These are phyloP conservation scores for Dicerorhinus sumatrensis DNA, from an alignment of 2,113 vertebrate species.

Conservation along the genomic window DNA sequence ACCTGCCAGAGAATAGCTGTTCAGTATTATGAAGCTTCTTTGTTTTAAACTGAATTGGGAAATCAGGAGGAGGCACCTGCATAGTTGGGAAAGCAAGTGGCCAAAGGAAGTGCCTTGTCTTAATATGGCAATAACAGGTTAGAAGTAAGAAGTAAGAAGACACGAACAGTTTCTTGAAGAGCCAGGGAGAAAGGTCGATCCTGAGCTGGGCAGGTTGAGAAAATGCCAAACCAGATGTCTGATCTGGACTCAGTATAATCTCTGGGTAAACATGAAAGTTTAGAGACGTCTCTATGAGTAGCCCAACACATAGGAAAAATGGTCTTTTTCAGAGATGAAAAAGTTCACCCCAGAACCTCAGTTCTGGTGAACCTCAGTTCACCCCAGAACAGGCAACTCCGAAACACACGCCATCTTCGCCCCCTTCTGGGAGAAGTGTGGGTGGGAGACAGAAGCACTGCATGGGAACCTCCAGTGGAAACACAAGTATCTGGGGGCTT, in stretches of 20 bases:
- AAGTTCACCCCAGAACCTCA: no score
- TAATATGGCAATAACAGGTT: background rate
- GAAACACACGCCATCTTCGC: background rate
- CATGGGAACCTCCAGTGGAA: background rate
- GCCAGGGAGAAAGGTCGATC: background rate
- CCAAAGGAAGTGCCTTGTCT: background rate
- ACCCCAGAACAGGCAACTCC: background rate
- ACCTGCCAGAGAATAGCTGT: background rate
- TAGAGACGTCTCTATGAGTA: background rate
- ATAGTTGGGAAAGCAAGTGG: background rate
- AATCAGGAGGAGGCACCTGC: background rate
- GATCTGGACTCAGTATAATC: background rate
- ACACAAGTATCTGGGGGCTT: background rate
- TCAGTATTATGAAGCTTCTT: background rate
- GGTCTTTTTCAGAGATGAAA: background rate
- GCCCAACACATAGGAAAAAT: background rate
- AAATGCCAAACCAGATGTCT: background rate
- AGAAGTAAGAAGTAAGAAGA: background rate
- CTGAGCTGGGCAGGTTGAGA: background rate
- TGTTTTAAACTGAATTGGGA: background rate
- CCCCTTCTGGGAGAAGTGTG: background rate
- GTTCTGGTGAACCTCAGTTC: no score
- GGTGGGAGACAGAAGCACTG: background rate
- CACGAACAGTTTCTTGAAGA: background rate
- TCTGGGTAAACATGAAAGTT: background rate